phyloP scores from a whole-genome alignment of 2,888 invertebrate species.

The Prionchulus punctatus region DNA sequence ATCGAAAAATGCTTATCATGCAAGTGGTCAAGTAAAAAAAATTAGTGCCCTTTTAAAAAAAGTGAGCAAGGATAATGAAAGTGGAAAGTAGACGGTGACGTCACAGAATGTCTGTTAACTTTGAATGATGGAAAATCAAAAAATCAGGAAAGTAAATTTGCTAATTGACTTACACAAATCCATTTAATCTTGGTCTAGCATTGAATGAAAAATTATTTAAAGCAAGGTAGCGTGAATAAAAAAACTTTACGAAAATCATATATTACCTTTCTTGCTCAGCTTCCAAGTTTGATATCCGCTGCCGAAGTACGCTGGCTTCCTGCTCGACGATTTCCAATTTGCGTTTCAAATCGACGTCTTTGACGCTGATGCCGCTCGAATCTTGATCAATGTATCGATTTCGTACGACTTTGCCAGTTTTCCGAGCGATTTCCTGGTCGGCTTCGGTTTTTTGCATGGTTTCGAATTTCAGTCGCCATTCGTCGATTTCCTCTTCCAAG shows the following conservation, averaged over 20 bases:
- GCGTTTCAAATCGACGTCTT: not conserved
- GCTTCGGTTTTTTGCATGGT: constrained; percentile 26
- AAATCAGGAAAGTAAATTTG: not conserved
- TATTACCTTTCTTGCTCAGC: constrained; percentile 52
- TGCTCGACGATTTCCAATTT: constrained; percentile 32
- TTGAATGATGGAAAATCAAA: too few relatives aligned
- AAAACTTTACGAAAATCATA: not conserved
- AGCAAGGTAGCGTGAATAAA: too few relatives aligned
- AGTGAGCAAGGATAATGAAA: too few relatives aligned
- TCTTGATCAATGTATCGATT: not conserved
- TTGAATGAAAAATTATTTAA: constrained; percentile 48
- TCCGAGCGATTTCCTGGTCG: constrained; percentile 26
- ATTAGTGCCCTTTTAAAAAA: too few relatives aligned
- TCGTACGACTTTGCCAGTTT: not conserved
- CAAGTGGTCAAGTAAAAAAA: too few relatives aligned
- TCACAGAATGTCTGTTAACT: not conserved
- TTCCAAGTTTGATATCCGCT: constrained; percentile 46
- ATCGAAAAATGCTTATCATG: too few relatives aligned
- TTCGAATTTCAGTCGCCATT: constrained; percentile 29
- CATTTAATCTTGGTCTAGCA: constrained; percentile 41
- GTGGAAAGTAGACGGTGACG: not conserved
- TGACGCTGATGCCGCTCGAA: not conserved
- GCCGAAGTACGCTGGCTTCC: constrained; percentile 52
- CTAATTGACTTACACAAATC: not conserved
- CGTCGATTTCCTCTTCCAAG: constrained; percentile 49